Evolutionary conservation across 2,113 vertebrate genomes (phyloP), one percentile per base, ranked within the genome.

Genomic region (Heterocephalus glaber): DNA sequence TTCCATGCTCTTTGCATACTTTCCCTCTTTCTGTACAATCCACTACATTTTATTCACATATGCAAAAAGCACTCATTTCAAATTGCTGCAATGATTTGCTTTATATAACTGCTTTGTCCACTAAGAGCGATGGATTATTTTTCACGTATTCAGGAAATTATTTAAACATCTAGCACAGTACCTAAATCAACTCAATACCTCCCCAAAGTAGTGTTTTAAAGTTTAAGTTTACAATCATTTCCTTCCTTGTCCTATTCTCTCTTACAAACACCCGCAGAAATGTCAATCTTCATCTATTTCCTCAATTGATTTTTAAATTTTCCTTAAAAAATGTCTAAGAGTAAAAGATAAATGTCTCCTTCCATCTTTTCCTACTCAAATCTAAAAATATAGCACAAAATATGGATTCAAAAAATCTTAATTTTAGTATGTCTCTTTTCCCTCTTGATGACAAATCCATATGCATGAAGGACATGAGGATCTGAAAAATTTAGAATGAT

Each of bases 331-430:
- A 33, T 38, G 16, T 26, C 33, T 12, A 85, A 28, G 2, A 81
- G n/a, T 89, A 92, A 96, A 35, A 80, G 38, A 87, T 33, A 72
- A 88, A 74, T 68, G 33, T 30, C 16, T 9, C 5, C 24, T 88
- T 81, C 16, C 60, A 33, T 77, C 54, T 88, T 92, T 72, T 80
- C 47, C 30, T 52, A 66, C 3, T 83, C 44, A 49, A 22, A 56
- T 86, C 35, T 94, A 84, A 33, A 87, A 81, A 17, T 86, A 56
- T 60, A 94, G 24, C 7, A 88, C 38, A 94, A 89, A 84, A 76
- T 30, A 70, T 0, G 56, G 47, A 85, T 96, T 94, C 41, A 86
- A 81, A n/a, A 89, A 26, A 81, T 72, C 26, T 33, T 79, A 80
- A 92, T 65, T 83, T 92, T 81, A 91, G 3, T 1, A 80, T 49